Evolutionary conservation across 1,140 invertebrate species (phyloP).

Genomic region (Arctopsyche grandis): DNA sequence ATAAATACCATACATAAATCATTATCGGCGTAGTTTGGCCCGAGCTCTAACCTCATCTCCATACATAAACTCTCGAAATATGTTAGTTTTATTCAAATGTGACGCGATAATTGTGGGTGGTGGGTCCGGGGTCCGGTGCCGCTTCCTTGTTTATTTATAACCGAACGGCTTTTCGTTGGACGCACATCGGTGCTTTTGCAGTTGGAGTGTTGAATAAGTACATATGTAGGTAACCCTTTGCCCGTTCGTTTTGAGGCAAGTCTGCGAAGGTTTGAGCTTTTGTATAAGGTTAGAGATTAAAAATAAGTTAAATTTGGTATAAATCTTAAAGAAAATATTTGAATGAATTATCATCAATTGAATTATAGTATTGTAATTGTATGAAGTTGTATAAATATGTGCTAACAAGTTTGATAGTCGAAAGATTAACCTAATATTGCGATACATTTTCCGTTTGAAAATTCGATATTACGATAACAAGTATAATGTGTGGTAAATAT

Average conservation of each 20-base stretch:
- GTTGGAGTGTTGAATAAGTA: too few relatives aligned
- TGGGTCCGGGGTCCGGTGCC: not conserved
- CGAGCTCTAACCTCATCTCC: constrained; percentile 34
- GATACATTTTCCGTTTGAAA: too few relatives aligned
- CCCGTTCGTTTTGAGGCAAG: not conserved
- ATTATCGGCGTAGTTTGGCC: constrained; percentile 46
- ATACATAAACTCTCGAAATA: constrained; percentile 52
- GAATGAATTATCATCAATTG: too few relatives aligned
- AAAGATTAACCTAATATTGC: too few relatives aligned
- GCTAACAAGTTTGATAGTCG: too few relatives aligned
- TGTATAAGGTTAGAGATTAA: too few relatives aligned
- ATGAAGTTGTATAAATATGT: too few relatives aligned
- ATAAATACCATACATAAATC: constrained; percentile 51
- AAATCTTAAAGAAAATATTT: too few relatives aligned
- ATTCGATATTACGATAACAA: too few relatives aligned
- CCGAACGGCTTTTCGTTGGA: not conserved
- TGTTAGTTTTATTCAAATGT: constrained; percentile 55
- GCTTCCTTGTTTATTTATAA: constrained; percentile 42
- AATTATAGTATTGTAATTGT: too few relatives aligned
- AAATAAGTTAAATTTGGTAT: too few relatives aligned
- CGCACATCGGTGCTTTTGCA: not conserved
- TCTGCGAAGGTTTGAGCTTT: not conserved
- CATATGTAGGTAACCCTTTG: constrained; percentile 3
- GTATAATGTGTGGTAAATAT: too few relatives aligned
- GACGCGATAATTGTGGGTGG: constrained; percentile 52